These are phyloP conservation scores for Papilio xuthus DNA, from an alignment of 1,140 invertebrate genomes.

Conservation along the genomic window DNA sequence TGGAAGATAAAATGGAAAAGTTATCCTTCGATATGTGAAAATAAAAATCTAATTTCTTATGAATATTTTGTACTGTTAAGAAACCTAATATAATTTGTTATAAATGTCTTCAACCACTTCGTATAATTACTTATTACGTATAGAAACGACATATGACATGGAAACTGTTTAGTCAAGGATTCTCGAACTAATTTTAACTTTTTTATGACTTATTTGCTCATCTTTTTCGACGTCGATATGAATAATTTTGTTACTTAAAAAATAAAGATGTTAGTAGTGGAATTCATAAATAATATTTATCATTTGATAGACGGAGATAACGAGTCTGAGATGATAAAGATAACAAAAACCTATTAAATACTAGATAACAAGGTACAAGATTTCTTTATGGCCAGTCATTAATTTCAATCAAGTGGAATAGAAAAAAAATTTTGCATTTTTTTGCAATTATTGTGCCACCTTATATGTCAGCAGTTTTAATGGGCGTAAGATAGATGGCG, in stretches of 20 bases:
- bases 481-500: neutral
- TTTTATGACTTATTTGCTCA: neutral
- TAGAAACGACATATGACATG: neutral
- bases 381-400: conserved; percentile 9
- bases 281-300: conserved; percentile 27
- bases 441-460: conserved; percentile 1
- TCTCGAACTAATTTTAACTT: neutral
- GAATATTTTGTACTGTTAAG: too few species aligned
- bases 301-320: conserved; percentile 16
- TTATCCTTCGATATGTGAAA: too few species aligned
- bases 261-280: neutral
- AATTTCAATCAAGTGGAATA: conserved; percentile 5
- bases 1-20: too few species aligned
- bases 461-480: conserved; percentile 2
- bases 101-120: too few species aligned
- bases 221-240: neutral
- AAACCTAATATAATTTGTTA: too few species aligned
- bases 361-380: conserved; percentile 24
- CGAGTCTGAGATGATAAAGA: conserved; percentile 1
- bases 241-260: conserved; percentile 5
- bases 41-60: too few species aligned
- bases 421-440: conserved; percentile 29
- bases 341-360: conserved; percentile 19
- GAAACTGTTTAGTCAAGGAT: neutral
- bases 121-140: neutral